phyloP scores from a whole-genome alignment of 2,888 invertebrate species.

The Pristionchus fissidentatus region DNA sequence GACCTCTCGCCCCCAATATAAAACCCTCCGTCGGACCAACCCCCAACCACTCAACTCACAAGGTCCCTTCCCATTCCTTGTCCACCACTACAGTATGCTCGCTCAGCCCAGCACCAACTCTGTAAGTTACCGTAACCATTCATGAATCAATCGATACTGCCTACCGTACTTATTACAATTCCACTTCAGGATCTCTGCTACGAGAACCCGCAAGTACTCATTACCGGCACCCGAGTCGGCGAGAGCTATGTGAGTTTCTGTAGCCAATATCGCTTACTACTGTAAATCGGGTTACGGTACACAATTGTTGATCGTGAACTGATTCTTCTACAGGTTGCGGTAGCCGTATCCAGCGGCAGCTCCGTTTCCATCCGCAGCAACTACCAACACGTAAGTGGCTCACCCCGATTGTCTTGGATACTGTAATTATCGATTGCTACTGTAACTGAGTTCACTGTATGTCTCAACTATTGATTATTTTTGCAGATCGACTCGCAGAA shows the following conservation, averaged over 20 bases:
- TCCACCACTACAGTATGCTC: background rate
- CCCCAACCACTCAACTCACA: background rate
- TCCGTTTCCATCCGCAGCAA: slow-evolving; percentile 21
- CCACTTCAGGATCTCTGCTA: slow-evolving; percentile 34
- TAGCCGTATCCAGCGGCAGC: slow-evolving; percentile 1
- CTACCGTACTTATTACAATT: background rate
- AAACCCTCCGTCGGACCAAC: too few species aligned
- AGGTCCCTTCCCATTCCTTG: background rate
- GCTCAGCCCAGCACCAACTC: slow-evolving; percentile 7
- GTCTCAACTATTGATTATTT: background rate
- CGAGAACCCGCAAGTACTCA: slow-evolving; percentile 11
- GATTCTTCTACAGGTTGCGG: background rate
- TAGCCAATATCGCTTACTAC: too few species aligned
- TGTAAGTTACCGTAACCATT: too few species aligned
- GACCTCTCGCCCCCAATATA: too few species aligned
- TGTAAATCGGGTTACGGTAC: background rate
- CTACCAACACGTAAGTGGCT: slow-evolving; percentile 9
- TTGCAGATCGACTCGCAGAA: slow-evolving; percentile 32
- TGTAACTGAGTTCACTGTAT: too few species aligned
- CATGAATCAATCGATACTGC: background rate
- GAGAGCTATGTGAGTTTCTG: slow-evolving; percentile 21
- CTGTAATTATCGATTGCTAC: too few species aligned
- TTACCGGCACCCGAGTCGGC: slow-evolving; percentile 23
- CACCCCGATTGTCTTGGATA: too few species aligned
- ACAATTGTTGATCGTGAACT: background rate